Percentiles rank a stretch among this genome's conserved stretches.
These are phyloP conservation scores for Dione vanillae DNA, from an alignment of 2,888 invertebrate genomes.

Conservation along the genomic window DNA sequence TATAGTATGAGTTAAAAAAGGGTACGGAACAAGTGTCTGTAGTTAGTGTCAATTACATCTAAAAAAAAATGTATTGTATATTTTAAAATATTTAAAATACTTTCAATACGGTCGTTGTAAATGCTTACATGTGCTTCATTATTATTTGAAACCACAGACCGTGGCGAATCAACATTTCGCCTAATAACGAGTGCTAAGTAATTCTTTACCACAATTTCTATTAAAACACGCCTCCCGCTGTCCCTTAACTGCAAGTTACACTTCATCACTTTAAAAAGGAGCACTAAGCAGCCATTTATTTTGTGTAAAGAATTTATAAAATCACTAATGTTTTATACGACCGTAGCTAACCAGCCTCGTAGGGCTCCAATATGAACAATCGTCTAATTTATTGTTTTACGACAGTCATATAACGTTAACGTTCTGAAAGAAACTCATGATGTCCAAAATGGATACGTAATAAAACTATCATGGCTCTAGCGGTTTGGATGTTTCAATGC, in stretches of 20 bases:
- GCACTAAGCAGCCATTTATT: constrained; percentile 59
- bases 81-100: background rate
- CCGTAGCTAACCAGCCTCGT: constrained; percentile 64
- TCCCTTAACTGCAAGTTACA: constrained; percentile 46
- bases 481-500: constrained; percentile 44
- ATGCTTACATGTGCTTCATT: background rate
- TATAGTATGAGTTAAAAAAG: too few relatives aligned
- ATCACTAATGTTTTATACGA: constrained; percentile 43
- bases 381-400: constrained; percentile 80
- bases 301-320: constrained; percentile 48
- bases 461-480: constrained; percentile 75
- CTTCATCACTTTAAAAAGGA: constrained; percentile 55
- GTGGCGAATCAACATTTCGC: constrained; percentile 56
- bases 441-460: constrained; percentile 73
- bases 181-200: constrained; percentile 59
- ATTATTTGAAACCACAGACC: constrained; percentile 40
- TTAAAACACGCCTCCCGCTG: constrained; percentile 57
- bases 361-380: constrained; percentile 71
- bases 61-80: too few relatives aligned
- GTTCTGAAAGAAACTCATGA: constrained; percentile 67
- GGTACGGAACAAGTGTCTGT: too few relatives aligned
- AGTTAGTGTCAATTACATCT: too few relatives aligned
- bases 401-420: constrained; percentile 75
- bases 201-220: constrained; percentile 56
- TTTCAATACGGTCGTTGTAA: background rate